Base-by-base conservation (phyloP, 2,113 vertebrate species). In the Campylorhamphus procurvoides region DNA sequence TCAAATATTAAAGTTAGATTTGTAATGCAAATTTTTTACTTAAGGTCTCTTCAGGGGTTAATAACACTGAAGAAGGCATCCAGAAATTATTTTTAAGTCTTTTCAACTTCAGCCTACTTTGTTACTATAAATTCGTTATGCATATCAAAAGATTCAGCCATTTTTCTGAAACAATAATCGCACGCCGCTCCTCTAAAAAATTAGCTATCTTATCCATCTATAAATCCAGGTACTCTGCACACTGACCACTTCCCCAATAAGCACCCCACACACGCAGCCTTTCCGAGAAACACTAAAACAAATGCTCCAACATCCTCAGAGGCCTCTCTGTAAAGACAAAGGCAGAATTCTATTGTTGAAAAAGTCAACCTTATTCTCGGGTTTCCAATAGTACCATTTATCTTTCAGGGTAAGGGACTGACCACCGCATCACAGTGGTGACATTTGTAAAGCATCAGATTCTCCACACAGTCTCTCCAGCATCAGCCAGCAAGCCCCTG, bases 311-410 rank as follows among this genome's bases (percentile, higher is more conserved):
- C 87, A 49, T 97, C 98, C 97, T 98, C 93, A 94, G 97, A 98
- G 98, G 98, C 98, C 98, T 98, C 97, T 92, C 96, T 17, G 78
- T 79, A 98, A 98, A 98, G 97, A 98, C 98, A 98, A 98, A 98
- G 97, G 96, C 97, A 97, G 96, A 97, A 98, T 97, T 92, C 98
- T 97, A 98, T 98, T 98, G 98, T 98, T 97, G 96, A 94, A 96
- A 97, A 97, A 98, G 97, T 98, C 97, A 98, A 97, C 96, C 97
- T 98, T 98, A 97, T 98, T 98, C 98, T 97, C 89, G 20, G 94
- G 95, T 97, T 97, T 98, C 98, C 96, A 98, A 97, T 63, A 98
- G 96, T 97, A 97, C 96, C 94, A 97, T 98, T 98, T 97, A 96
- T 98, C 97, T 98, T 93, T 96, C 97, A 73, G 96, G 89, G 94